Base-by-base conservation (phyloP, 2,113 vertebrate genomes). In the Brevimyrus niger region DNA sequence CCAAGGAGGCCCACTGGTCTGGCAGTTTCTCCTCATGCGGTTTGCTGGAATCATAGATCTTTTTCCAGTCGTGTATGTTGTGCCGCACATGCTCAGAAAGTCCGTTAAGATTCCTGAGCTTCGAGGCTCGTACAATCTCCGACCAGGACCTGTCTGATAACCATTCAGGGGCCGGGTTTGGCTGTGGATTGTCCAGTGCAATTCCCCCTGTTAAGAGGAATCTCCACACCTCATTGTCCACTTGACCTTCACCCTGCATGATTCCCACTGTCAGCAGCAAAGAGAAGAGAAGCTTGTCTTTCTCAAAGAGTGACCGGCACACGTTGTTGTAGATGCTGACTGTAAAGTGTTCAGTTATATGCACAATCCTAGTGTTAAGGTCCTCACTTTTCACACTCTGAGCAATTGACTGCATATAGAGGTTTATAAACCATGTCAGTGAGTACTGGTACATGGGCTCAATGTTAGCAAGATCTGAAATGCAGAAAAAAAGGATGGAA, bases 361-460 rank as follows among this genome's bases (percentile, higher is more conserved):
- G 95, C 4, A 92, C 65, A 35, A 97, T 97, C 21, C 98, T 96
- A 4, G 94, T 90, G 0, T 91, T 51, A 21, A 98, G 91, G 19
- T 95, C 90, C 0, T 97, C 95, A 0, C 96, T 98, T 90, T 95
- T 96, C 1, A 10, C 1, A 76, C 98, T 99, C 31, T 97, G 93
- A 11, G 95, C 94, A 42, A 99, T 96, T 0, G 97, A 98, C 0
- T 94, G 95, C 73, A 97, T 69, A 7, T 98, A 99, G 51, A 98
- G 95, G 91, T 96, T 95, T 89, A 98, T 96, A 93, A 98, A 99
- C 98, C 98, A 99, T 3, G 92, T 94, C 91, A 99, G 83, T 0
- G 98, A 99, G 92, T 98, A 98, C 69, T 98, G 98, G 92, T 99
- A 99, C 98, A 99, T 98, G 0, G 97, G 97, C 86, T 99, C 98